A percentile compares a stretch with the other conserved stretches of the same genome.
Evolutionary conservation across 2,797 vertebrate species (phyloP).

Genomic region (Phoeniculus purpureus): DNA sequence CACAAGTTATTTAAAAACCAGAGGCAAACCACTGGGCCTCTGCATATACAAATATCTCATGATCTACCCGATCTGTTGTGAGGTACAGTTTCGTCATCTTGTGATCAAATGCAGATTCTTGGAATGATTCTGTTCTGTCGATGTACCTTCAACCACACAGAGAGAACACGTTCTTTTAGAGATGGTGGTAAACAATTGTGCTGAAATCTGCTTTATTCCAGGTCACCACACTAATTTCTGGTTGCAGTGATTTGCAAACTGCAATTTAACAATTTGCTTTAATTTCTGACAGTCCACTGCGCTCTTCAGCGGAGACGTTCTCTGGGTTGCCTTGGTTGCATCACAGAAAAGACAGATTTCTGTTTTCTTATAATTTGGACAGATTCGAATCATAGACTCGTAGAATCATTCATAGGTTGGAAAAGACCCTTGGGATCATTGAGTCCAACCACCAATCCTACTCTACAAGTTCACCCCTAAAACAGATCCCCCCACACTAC

Average conservation of each 20-base stretch:
- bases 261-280: slow-evolving; percentile 17
- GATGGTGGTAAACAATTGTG: background rate
- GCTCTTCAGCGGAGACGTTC: background rate
- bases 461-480: too few relatives aligned
- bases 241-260: background rate
- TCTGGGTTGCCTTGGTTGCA: slow-evolving; percentile 5
- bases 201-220: slow-evolving; percentile 1
- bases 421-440: too few relatives aligned
- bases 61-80: background rate
- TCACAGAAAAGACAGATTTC: background rate
- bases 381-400: background rate
- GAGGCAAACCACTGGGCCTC: background rate
- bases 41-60: background rate
- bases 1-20: background rate
- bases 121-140: background rate
- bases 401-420: too few relatives aligned
- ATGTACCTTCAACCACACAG: background rate
- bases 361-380: background rate
- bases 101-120: background rate
- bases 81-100: background rate
- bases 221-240: background rate
- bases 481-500: too few relatives aligned
- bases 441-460: too few relatives aligned
- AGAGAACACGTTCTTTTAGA: background rate
- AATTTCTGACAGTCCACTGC: background rate